Evolutionary conservation across 2,888 invertebrate genomes (phyloP), one percentile per base, ranked within the genome.

Genomic region (Epinotia bilunana): DNA sequence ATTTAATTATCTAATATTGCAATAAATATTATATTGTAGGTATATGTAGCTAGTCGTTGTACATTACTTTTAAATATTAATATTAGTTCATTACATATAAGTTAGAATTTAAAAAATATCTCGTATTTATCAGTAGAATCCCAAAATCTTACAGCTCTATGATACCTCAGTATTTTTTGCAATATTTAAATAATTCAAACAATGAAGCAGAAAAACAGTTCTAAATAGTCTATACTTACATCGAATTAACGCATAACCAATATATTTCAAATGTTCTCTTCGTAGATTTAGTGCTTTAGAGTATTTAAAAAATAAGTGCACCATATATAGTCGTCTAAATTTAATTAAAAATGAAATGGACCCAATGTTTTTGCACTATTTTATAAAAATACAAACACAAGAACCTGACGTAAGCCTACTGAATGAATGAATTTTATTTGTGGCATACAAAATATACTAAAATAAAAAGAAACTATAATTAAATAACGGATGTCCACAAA

Each of bases 11-110:
- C 0, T 43, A 53, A 49, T 62, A 46, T 62, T 60, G 16, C 55
- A 73, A 58, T 73, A 13, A 43, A 63, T 57, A 63, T 63, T 20
- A 71, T 62, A 49, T 62, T 39, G 53, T 55, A 67, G 62, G 49
- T 46, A 49, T 49, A 64, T 49, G 11, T 68, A 68, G 18, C 3
- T 57, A 67, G 55, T 7, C 3, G 39, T 57, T 20, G 12, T 20
- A 16, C 13, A 23, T 55, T 68, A 57, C 2, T 12, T 9, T n/a
- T 55, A 43, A 43, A 58, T 58, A 39, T 18, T 39, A 20, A 60
- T 69, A 9, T 49, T 60, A 61, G 23, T 28, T 43, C 39, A 39
- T 39, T 39, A 39, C 39, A 39, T 39, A 39, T 39, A 39, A 39
- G 9, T 9, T 39, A 39, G 39, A 39, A 39, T 39, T 28, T 16